A percentile compares a stretch with the other conserved stretches of the same genome.
phyloP scores from a whole-genome alignment of 1,140 invertebrate species.

The Lycorma delicatula region DNA sequence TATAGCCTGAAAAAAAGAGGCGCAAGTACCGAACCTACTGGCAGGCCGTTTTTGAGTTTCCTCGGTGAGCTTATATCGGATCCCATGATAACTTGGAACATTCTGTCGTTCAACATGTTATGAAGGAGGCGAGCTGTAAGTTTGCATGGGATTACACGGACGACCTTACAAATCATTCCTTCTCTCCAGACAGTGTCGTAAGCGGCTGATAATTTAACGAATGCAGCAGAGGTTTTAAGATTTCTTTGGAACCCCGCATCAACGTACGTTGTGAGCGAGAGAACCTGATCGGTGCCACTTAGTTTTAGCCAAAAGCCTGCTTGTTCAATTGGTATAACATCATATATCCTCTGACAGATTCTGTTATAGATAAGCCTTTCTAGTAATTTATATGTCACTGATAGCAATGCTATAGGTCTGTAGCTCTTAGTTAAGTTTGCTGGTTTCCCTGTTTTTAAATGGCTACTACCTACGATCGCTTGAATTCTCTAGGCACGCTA shows the following conservation, averaged over 20 bases:
- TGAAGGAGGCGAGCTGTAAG: neutral
- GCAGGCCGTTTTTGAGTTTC: neutral
- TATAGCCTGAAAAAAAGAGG: neutral
- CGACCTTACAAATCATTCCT: neutral
- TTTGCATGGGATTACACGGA: slow-evolving; percentile 1
- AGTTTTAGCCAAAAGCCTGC: neutral
- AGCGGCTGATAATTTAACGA: neutral
- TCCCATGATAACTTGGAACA: neutral
- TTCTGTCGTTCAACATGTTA: neutral
- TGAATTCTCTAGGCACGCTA: too few species aligned
- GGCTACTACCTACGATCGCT: neutral
- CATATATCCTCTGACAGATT: neutral
- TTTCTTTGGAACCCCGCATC: neutral
- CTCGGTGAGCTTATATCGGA: neutral
- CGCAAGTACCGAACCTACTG: neutral
- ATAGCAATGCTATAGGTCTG: neutral
- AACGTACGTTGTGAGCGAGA: neutral
- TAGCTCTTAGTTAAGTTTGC: neutral
- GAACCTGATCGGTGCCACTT: neutral
- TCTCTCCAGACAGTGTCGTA: neutral
- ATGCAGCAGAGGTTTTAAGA: too few species aligned
- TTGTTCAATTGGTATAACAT: neutral
- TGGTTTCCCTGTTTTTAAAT: neutral
- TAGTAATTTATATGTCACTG: slow-evolving; percentile 1
- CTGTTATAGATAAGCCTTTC: neutral